These are phyloP conservation scores for Camponotus vicinus DNA, from an alignment of 1,140 invertebrate genomes.

Conservation along the genomic window DNA sequence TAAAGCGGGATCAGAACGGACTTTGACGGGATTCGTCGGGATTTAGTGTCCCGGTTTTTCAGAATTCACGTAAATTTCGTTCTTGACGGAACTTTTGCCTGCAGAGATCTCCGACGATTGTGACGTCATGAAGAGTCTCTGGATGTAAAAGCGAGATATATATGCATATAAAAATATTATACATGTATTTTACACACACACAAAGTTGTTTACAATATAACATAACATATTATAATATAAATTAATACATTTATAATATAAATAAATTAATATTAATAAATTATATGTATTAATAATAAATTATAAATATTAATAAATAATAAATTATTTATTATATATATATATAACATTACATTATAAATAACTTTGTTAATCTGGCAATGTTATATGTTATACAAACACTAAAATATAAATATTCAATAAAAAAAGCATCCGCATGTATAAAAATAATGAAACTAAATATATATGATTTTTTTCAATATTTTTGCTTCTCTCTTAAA, in stretches of 20 bases:
- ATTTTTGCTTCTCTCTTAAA: neutral
- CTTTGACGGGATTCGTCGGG: constrained; percentile 41
- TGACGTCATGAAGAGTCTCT: neutral
- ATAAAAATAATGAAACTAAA: neutral
- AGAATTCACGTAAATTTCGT: constrained; percentile 42
- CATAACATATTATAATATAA: too few relatives aligned
- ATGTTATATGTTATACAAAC: neutral
- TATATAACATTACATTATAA: constrained; percentile 1
- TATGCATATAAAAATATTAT: too few relatives aligned
- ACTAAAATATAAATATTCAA: neutral
- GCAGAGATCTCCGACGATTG: neutral
- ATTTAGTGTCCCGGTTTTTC: constrained; percentile 38
- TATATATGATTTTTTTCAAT: neutral
- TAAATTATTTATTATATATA: too few relatives aligned
- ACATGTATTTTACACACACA: too few relatives aligned
- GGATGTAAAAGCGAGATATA: neutral
- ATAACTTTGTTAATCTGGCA: neutral
- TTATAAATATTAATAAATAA: too few relatives aligned
- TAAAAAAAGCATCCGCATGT: neutral
- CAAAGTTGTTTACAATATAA: too few relatives aligned
- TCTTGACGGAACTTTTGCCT: neutral
- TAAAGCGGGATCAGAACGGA: constrained; percentile 34
- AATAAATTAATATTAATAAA: too few relatives aligned
- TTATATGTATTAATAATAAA: too few relatives aligned
- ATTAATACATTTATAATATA: too few relatives aligned